Base-by-base conservation (phyloP, 2,797 vertebrate species). In the Tadarida brasiliensis region DNA sequence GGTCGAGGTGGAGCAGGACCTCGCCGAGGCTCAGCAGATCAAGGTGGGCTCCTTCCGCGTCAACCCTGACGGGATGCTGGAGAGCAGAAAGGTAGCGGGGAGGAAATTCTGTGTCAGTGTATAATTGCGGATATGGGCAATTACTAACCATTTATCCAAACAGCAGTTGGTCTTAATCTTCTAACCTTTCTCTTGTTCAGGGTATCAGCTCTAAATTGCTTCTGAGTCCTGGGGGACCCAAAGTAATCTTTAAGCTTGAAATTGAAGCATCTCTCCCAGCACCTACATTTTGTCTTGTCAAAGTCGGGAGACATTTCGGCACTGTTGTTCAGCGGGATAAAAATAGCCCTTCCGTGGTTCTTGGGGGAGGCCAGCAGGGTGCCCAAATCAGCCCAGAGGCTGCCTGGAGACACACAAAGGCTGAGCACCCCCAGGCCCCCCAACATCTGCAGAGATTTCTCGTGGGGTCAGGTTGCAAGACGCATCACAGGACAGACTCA, bases 61-160 rank as follows among this genome's bases (percentile, higher is more conserved):
- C 95, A 99, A 98, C 95, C 99, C 99, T 82, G 99, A 99, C 68
- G 99, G 99, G 96, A 99, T 98, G 85, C 98, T 99, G 97, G 98
- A 98, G 94, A 99, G 99, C 98, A 99, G 98, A 97, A 99, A 99
- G 99, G 99, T 99, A 99, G 94, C 92, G 92, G 97, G 95, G 68
- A 89, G 80, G 97, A 98, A 98, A 98, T 98, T 87, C 98, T 96
- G 98, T 93, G 98, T 97, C 98, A 97, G 99, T 98, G 99, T 98
- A 98, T 99, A 99, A 99, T 99, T 98, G 98, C 99, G 99, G 99
- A 99, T 98, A 92, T 97, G 98, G 98, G 98, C 98, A 99, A 99
- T 99, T 98, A 99, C 98, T 97, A 99, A 95, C 98, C 98, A 98
- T 98, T 98, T 98, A 98, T 98, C 98, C 98, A 99, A 99, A 98